phyloP scores from a whole-genome alignment of 1,140 invertebrate genomes.

The Drosophila nannoptera region DNA sequence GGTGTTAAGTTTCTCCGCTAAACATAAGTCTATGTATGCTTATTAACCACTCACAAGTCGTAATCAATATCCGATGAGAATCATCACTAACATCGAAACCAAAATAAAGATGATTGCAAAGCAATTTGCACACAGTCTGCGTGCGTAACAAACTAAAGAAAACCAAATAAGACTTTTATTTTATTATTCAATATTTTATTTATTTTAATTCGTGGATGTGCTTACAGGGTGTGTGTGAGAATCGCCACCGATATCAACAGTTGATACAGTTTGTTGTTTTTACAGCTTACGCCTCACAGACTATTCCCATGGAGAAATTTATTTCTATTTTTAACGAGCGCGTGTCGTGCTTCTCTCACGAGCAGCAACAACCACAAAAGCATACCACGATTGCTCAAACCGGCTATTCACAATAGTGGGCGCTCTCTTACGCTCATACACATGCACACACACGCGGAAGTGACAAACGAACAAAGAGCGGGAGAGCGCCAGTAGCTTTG shows the following conservation, averaged over 20 bases:
- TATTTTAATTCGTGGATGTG: neutral
- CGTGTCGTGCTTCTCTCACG: constrained; percentile 28
- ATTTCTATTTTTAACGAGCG: constrained; percentile 35
- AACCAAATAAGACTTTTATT: neutral
- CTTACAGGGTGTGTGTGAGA: constrained; percentile 18
- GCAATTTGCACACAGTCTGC: constrained; percentile 36
- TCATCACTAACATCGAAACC: constrained; percentile 28
- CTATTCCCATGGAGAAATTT: neutral
- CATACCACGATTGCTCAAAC: constrained; percentile 29
- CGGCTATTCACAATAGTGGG: constrained; percentile 38
- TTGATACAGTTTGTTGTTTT: constrained; percentile 26
- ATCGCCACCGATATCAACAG: constrained; percentile 34
- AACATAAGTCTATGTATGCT: constrained; percentile 31
- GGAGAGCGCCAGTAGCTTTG: constrained; percentile 16
- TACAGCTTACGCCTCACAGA: constrained; percentile 22
- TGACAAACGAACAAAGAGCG: constrained; percentile 8
- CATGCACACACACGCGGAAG: neutral
- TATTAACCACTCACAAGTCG: constrained; percentile 33
- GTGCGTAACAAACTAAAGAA: constrained; percentile 8
- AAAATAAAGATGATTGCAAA: constrained; percentile 64
- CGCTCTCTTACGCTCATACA: constrained; percentile 15
- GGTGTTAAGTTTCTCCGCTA: constrained; percentile 45
- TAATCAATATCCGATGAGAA: constrained; percentile 29
- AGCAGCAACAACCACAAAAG: constrained; percentile 11
- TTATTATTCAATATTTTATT: neutral